Evolutionary conservation across 2,113 vertebrate species (phyloP).

Genomic region (Xenopus borealis): DNA sequence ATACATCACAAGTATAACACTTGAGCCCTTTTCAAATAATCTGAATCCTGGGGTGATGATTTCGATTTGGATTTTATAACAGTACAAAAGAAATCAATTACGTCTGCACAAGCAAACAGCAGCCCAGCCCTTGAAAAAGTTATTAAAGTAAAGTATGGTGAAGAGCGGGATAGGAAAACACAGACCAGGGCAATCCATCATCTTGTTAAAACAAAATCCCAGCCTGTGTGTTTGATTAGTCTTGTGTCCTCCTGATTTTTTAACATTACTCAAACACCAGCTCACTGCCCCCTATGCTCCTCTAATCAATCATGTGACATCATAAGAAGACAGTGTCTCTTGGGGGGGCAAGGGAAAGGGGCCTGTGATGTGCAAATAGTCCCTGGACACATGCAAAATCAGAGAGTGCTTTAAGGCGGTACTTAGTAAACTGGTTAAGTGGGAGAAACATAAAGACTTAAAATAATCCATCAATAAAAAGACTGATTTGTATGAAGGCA

Average conservation of each 20-base stretch:
- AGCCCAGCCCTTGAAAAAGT: constrained; percentile 13
- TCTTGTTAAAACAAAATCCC: constrained; percentile 56
- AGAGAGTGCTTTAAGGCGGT: constrained; percentile 1
- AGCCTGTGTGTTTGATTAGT: constrained; percentile 44
- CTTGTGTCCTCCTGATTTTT: constrained; percentile 71
- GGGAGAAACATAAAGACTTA: not conserved
- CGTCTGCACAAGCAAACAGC: no score
- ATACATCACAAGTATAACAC: not conserved
- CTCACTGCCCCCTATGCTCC: constrained; percentile 64
- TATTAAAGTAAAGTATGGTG: constrained; percentile 33
- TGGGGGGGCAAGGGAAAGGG: constrained; percentile 51
- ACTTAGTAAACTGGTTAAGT: constrained; percentile 3
- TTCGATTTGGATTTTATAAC: no score
- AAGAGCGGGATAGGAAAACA: constrained; percentile 36
- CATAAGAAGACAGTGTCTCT: constrained; percentile 59
- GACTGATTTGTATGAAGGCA: not conserved
- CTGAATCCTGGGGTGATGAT: no score
- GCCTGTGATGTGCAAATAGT: constrained; percentile 9
- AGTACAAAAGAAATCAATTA: no score
- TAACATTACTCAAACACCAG: constrained; percentile 71
- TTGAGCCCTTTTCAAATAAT: no score
- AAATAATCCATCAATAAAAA: not conserved
- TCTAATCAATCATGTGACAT: constrained; percentile 70
- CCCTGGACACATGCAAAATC: not conserved
- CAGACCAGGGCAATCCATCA: constrained; percentile 55